Base-by-base conservation (phyloP, 2,888 invertebrate species). In the Tiliacea aurago region DNA sequence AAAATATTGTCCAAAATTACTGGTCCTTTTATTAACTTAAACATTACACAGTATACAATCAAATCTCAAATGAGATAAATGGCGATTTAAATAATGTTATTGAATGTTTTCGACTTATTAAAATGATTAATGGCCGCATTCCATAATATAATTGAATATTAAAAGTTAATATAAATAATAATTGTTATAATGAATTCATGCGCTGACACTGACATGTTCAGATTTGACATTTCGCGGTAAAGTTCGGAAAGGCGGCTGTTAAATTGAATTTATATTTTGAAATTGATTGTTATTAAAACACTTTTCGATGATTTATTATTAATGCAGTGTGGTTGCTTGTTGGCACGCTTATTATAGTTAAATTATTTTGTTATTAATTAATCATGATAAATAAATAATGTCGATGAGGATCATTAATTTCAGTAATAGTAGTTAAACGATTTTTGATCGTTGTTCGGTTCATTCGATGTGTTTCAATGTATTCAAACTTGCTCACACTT, bases 161-260 rank as follows among this genome's bases (percentile, higher is more conserved):
- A 67, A 61, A 76, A 77, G 72, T 75, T 67, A 76, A n/a, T n/a
- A n/a, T n/a, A n/a, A n/a, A n/a, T n/a, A n/a, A n/a, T n/a, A n/a
- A n/a, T n/a, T n/a, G n/a, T n/a, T n/a, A n/a, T n/a, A n/a, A n/a
- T n/a, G n/a, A n/a, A 78, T 80, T 66, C 63, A 20, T 66, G n/a
- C 64, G n/a, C 20, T 81, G 80, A 78, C 77, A 81, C 23, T 87
- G 78, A 85, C 81, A 75, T 69, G 69, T 80, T n/a, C 18, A 63
- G 11, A 77, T 79, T 80, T 86, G 82, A 84, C 84, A 80, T 64
- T 73, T 83, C 23, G 83, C 23, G 85, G 85, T 76, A 56, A 73
- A 41, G 70, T 70, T 70, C 47, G 56, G 76, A 71, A 58, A 68
- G 43, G 64, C 49, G 73, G n/a, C 13, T 66, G 73, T 70, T 64